phyloP scores from a whole-genome alignment of 2,797 vertebrate genomes.

The Anableps anableps region DNA sequence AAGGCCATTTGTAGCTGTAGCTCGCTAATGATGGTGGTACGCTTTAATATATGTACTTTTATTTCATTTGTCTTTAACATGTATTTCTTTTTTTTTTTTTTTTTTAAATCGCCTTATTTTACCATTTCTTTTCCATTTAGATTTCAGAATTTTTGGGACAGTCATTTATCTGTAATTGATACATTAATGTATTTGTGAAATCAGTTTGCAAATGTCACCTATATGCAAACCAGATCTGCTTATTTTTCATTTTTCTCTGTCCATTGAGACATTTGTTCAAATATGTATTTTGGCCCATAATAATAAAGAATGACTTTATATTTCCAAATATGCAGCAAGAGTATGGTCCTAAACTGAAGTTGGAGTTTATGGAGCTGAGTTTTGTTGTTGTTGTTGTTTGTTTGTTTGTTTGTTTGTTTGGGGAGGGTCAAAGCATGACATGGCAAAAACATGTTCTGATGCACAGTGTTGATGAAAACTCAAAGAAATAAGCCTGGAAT shows the following conservation, averaged over 20 bases:
- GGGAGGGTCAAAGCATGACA: background rate
- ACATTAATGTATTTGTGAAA: conserved; percentile 3
- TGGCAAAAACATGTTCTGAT: background rate
- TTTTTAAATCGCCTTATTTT: conserved; percentile 53
- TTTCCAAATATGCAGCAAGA: conserved; percentile 53
- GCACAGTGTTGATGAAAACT: background rate
- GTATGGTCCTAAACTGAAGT: conserved; percentile 21
- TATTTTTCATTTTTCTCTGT: conserved; percentile 28
- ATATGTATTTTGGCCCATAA: conserved; percentile 62
- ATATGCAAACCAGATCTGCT: conserved; percentile 34
- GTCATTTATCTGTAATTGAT: conserved; percentile 6
- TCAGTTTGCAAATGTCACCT: conserved; percentile 18
- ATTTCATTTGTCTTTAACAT: conserved; percentile 51
- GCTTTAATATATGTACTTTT: conserved; percentile 65
- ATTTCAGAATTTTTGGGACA: conserved; percentile 20
- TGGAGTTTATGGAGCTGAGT: background rate
- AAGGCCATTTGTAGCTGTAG: conserved; percentile 70
- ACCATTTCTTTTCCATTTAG: conserved; percentile 42
- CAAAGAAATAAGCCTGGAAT: conserved; percentile 8
- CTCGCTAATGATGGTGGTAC: conserved; percentile 63
- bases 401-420: background rate
- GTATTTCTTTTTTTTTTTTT: conserved; percentile 47
- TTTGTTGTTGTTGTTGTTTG: background rate
- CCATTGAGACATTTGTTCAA: conserved; percentile 43
- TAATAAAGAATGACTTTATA: conserved; percentile 74